Percentiles rank a stretch among this genome's conserved stretches.
phyloP scores from a whole-genome alignment of 1,140 invertebrate genomes.

The Bombus breviceps region DNA sequence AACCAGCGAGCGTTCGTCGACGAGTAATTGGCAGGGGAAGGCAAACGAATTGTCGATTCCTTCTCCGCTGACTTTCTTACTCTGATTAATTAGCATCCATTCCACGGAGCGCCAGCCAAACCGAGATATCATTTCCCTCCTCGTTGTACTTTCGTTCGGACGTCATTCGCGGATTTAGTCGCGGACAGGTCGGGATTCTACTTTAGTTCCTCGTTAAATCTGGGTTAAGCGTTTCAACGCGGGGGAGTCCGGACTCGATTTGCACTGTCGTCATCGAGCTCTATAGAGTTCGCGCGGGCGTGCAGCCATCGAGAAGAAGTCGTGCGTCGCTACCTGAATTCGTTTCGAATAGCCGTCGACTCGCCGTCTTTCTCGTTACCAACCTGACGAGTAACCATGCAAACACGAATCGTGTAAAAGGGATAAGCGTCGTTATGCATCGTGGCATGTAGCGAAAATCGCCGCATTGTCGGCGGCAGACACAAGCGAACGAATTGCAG shows the following conservation, averaged over 20 bases:
- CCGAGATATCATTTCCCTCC: neutral
- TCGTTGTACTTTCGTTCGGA: neutral
- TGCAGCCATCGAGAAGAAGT: neutral
- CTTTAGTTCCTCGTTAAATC: conserved; percentile 41
- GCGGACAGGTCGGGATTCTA: conserved; percentile 1
- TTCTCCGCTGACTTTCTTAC: neutral
- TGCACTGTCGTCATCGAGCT: neutral
- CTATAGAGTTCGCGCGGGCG: neutral
- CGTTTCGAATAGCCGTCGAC: neutral
- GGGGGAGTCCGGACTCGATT: conserved; percentile 15
- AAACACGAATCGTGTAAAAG: neutral
- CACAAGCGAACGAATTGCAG: neutral
- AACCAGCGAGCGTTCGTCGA: neutral
- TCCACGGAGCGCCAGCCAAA: neutral
- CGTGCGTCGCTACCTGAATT: neutral
- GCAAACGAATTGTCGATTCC: conserved; percentile 4
- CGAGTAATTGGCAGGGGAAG: neutral
- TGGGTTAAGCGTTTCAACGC: conserved; percentile 40
- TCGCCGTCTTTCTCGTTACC: neutral
- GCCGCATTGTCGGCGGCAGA: neutral
- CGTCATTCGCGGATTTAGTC: conserved; percentile 5
- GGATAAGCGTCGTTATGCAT: too few relatives aligned
- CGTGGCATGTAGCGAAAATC: neutral
- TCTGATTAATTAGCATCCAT: conserved; percentile 1
- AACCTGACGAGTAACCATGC: neutral